Percentiles rank a stretch among this genome's conserved stretches.
Conservation (phyloP, 2,113 vertebrate genomes). For the Passer montanus region DNA sequence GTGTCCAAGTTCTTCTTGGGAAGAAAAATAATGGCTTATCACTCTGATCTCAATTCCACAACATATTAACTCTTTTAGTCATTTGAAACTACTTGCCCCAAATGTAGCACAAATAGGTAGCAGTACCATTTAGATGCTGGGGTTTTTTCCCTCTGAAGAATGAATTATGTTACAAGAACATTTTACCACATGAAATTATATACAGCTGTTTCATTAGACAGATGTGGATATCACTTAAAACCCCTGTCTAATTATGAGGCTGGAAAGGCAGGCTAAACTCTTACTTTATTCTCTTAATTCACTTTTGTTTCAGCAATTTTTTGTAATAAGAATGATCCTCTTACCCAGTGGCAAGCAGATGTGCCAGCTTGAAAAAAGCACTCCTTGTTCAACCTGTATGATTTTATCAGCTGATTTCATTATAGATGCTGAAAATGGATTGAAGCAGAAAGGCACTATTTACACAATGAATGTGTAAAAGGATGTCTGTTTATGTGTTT, state of each 20-base stretch:
- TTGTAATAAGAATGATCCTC: not conserved
- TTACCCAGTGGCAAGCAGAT: conserved; percentile 1
- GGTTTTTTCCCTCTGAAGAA: not conserved
- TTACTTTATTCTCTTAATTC: not conserved
- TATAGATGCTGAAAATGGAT: not conserved
- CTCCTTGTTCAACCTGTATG: conserved; percentile 26
- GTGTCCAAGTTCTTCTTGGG: not conserved
- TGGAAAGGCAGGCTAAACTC: not conserved
- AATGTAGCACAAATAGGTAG: not conserved
- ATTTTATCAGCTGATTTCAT: conserved; percentile 42
- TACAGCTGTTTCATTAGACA: not conserved
- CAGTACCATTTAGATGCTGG: not conserved
- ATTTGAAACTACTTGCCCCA: not conserved
- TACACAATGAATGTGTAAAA: conserved; percentile 36
- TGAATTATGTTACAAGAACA: not conserved
- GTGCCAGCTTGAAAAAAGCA: conserved; percentile 12
- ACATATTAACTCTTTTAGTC: not conserved
- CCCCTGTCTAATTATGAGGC: not conserved
- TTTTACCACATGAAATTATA: not conserved
- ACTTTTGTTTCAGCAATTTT: not conserved
- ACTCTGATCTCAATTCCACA: not conserved
- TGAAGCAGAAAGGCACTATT: conserved; percentile 40
- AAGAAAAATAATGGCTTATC: not conserved
- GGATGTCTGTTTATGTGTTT: conserved; percentile 13
- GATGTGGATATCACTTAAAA: not conserved